Conservation (phyloP, 2,888 invertebrate genomes). For the Tanypteryx hageni region DNA sequence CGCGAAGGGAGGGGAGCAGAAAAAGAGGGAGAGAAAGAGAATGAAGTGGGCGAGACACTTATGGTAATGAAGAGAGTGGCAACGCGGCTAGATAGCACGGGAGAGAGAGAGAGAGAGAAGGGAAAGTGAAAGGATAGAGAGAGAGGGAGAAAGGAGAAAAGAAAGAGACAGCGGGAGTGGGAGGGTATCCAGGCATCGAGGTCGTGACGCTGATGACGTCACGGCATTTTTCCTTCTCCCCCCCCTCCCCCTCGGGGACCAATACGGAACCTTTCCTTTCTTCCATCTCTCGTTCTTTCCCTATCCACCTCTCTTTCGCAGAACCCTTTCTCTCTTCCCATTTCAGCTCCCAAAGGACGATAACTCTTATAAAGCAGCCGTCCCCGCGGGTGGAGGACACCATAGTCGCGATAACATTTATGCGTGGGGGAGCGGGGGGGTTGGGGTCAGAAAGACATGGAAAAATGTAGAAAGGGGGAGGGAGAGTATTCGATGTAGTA, state of each 20-base stretch:
- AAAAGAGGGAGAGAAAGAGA: background rate
- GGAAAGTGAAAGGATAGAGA: background rate
- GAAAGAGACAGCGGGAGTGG: background rate
- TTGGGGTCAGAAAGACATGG: no score
- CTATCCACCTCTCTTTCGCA: no score
- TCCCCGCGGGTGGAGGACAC: background rate
- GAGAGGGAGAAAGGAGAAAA: background rate
- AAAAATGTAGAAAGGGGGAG: no score
- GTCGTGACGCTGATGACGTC: slow-evolving; percentile 16
- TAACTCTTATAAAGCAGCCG: background rate
- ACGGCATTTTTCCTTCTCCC: background rate
- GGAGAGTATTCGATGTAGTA: background rate
- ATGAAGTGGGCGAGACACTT: slow-evolving; percentile 7
- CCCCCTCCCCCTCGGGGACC: background rate
- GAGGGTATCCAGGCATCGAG: background rate
- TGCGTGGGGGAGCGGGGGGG: background rate
- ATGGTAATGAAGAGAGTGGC: background rate
- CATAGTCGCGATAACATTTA: slow-evolving; percentile 1
- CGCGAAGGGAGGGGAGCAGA: background rate
- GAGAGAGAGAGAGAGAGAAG: background rate
- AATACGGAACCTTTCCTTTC: background rate
- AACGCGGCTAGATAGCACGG: no score
- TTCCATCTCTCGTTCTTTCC: background rate
- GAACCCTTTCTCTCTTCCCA: no score
- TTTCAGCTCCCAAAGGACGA: background rate